These are phyloP conservation scores for Ceratothoa steindachneri DNA, from an alignment of 2,888 invertebrate species.

Conservation along the genomic window DNA sequence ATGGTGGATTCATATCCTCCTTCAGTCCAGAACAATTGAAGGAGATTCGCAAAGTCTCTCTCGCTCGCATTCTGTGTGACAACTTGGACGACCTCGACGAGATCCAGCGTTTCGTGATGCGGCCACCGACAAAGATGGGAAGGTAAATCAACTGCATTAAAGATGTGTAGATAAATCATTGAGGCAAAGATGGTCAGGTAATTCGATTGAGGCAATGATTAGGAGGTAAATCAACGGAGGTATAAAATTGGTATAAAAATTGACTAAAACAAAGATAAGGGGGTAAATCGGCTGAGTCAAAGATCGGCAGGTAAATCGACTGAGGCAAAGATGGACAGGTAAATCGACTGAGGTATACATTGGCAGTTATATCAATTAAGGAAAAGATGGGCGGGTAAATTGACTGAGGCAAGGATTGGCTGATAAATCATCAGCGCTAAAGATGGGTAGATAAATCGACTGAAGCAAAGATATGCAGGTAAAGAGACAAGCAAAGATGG, in stretches of 20 bases:
- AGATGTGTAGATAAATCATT: not conserved
- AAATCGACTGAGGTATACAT: not conserved
- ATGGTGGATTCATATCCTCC: conserved; percentile 67
- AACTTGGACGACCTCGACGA: conserved; percentile 64
- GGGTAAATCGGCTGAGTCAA: not conserved
- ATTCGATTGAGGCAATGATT: not conserved
- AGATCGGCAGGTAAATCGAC: not conserved
- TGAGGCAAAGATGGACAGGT: not conserved
- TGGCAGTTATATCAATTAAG: not conserved
- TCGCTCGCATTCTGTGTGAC: conserved; percentile 69
- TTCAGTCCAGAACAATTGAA: conserved; percentile 71
- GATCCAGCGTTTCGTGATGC: conserved; percentile 59
- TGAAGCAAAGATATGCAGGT: too few species aligned
- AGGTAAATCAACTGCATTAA: conserved; percentile 20
- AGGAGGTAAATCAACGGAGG: too few species aligned
- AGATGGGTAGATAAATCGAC: not conserved
- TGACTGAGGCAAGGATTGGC: too few species aligned
- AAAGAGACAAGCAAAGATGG: too few species aligned
- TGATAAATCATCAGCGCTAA: too few species aligned
- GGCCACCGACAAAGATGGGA: conserved; percentile 32
- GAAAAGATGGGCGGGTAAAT: too few species aligned
- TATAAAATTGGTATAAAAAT: too few species aligned
- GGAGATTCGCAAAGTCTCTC: conserved; percentile 62
- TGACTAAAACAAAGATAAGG: too few species aligned
- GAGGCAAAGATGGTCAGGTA: not conserved